Percentiles rank a stretch among this genome's conserved stretches.
Conservation (phyloP, 2,888 invertebrate species). For the Rambutsinella grinnellia region DNA sequence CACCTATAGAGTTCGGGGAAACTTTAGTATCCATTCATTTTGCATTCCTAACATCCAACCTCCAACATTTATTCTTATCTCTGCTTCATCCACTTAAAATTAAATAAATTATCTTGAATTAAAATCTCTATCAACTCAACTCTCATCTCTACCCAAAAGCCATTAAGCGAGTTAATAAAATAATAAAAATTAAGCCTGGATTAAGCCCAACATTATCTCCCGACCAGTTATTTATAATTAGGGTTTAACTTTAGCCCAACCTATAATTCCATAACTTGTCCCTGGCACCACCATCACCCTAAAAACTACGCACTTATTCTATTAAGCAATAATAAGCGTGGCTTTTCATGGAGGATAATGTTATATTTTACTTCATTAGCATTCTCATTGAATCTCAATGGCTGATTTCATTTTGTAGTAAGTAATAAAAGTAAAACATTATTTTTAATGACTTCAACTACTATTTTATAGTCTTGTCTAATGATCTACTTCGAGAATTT, state of each 20-base stretch:
- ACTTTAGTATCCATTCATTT: not conserved
- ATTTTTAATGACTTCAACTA: too few relatives aligned
- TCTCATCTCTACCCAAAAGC: not conserved
- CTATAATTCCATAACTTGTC: not conserved
- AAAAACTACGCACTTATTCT: not conserved
- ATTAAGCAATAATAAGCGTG: not conserved
- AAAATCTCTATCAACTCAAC: slow-evolving; percentile 38
- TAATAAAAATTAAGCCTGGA: slow-evolving; percentile 3
- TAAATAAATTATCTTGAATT: slow-evolving; percentile 29
- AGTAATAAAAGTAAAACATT: too few relatives aligned
- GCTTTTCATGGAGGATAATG: slow-evolving; percentile 11
- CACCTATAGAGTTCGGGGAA: not conserved
- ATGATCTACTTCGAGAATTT: too few relatives aligned
- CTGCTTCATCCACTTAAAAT: not conserved
- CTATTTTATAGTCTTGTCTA: too few relatives aligned
- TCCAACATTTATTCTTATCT: not conserved
- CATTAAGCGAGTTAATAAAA: slow-evolving; percentile 26
- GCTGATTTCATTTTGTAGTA: too few relatives aligned
- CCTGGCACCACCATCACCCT: not conserved
- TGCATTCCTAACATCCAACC: not conserved
- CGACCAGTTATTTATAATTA: not conserved
- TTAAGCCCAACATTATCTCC: not conserved
- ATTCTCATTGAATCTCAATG: slow-evolving; percentile 32
- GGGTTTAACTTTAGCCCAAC: not conserved
- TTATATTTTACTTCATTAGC: slow-evolving; percentile 35